Base-by-base conservation (phyloP, 1,140 invertebrate species). In the Melitaea cinxia region DNA sequence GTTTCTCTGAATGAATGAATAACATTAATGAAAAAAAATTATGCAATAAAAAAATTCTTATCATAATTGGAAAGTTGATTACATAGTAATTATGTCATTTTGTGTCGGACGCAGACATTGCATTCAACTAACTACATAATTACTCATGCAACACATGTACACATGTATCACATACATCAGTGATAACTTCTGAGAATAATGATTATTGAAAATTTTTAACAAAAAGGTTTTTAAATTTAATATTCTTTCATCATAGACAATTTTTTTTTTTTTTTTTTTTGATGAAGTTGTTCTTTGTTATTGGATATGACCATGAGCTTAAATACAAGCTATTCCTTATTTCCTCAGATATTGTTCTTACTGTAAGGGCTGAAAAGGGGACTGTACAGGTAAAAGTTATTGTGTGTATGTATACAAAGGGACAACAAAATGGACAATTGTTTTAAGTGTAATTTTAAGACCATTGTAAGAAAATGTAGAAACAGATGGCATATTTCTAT, bases 11-110 rank as follows among this genome's bases (percentile, higher is more conserved):
- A 17, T 49, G n/a, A 9, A 49, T 49, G 2, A 49, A 57, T 45
- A 37, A 57, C 17, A 24, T 42, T 23, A 57, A 42, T 57, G 39
- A 57, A 3, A 39, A n/a, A 39, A 39, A 33, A 33, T 33, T 6
- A 33, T 4, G 2, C n/a, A n/a, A 10, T 10, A 33, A 33, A 33
- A 23, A 23, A 12, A 47, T 23, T 10, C 10, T 54, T 54, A 35
- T 33, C 2, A 35, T 19, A 55, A n/a, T 53, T 54, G n/a, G 33
- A 42, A 62, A 53, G 49, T 53, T 53, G 49, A 53, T 53, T 28
- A 50, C 14, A 54, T 55, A 35, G 14, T 47, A 50, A 64, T 56
- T 56, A 49, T 33, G 35, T 50, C 15, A 56, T 42, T 23, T 15
- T 19, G 24, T 47, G 42, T 33, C 10, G 12, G 23, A 54, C 19